Evolutionary conservation across 2,113 vertebrate species (phyloP).

Genomic region (Panthera leo): DNA sequence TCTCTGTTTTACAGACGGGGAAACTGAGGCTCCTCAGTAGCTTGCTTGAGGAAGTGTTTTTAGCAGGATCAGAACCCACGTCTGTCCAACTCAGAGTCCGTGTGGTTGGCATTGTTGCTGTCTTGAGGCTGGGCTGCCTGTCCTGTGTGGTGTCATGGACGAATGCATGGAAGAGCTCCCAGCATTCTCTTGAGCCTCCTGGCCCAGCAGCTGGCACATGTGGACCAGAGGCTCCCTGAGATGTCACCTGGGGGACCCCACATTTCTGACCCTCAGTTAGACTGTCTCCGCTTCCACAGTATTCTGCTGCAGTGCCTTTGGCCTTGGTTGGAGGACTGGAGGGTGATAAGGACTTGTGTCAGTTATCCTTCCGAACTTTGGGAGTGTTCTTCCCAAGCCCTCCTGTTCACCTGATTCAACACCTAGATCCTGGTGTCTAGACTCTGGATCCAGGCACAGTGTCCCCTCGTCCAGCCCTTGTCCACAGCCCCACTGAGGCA

Average conservation of each 20-base stretch:
- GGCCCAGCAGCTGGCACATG: background rate
- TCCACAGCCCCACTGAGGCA: background rate
- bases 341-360: background rate
- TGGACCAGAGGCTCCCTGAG: background rate
- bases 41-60: background rate
- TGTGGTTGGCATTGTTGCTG: background rate
- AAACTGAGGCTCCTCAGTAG: background rate
- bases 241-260: accelerated
- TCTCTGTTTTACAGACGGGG: no score
- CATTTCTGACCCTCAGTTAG: background rate
- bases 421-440: background rate
- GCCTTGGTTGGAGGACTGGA: background rate
- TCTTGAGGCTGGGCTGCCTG: background rate
- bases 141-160: background rate
- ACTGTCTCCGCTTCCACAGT: background rate
- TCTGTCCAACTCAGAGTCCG: background rate
- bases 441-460: background rate
- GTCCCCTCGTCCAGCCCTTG: background rate
- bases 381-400: background rate
- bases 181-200: background rate
- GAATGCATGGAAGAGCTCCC: background rate
- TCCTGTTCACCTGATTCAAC: background rate
- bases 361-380: background rate
- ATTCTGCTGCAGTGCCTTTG: background rate
- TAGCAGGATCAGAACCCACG: background rate